These are phyloP conservation scores for Passerculus sandwichensis DNA, from an alignment of 2,797 vertebrate species.

Conservation along the genomic window DNA sequence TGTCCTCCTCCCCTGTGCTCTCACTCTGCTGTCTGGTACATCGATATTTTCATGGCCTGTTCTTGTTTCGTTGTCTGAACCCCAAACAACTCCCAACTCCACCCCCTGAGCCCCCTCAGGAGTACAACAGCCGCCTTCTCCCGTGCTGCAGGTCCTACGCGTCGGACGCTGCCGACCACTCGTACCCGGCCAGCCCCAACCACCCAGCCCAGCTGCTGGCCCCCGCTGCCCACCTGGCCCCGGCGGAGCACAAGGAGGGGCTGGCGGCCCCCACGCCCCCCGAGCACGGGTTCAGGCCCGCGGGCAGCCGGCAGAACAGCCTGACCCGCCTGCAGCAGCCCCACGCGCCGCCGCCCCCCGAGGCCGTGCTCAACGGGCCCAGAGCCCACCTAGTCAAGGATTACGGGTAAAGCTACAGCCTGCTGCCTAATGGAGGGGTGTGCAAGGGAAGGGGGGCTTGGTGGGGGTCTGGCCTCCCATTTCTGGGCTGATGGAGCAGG, in stretches of 20 bases:
- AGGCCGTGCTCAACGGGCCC: conserved; percentile 87
- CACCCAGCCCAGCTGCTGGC: conserved; percentile 82
- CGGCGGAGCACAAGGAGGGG: conserved; percentile 82
- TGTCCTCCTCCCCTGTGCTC: background rate
- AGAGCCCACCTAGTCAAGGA: conserved; percentile 87
- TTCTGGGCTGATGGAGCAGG: background rate
- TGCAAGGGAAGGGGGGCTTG: no score
- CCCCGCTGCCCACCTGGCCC: conserved; percentile 70
- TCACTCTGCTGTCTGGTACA: background rate
- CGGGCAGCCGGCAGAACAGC: conserved; percentile 82
- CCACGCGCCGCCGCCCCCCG: conserved; percentile 77
- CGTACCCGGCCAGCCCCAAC: conserved; percentile 88
- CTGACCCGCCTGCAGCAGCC: conserved; percentile 84
- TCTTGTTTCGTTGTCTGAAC: background rate
- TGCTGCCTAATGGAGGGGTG: background rate
- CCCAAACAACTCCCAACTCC: background rate
- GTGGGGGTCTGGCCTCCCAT: background rate
- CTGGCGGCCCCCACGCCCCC: conserved; percentile 79
- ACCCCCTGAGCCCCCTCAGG: fast-evolving
- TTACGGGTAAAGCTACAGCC: conserved; percentile 76
- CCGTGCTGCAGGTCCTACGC: conserved; percentile 81
- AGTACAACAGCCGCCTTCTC: background rate
- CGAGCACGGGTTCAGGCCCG: conserved; percentile 83
- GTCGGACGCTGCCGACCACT: conserved; percentile 82
- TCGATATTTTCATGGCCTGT: background rate